These are phyloP conservation scores for Nothobranchius furzeri DNA, from an alignment of 2,113 vertebrate genomes.

Conservation along the genomic window DNA sequence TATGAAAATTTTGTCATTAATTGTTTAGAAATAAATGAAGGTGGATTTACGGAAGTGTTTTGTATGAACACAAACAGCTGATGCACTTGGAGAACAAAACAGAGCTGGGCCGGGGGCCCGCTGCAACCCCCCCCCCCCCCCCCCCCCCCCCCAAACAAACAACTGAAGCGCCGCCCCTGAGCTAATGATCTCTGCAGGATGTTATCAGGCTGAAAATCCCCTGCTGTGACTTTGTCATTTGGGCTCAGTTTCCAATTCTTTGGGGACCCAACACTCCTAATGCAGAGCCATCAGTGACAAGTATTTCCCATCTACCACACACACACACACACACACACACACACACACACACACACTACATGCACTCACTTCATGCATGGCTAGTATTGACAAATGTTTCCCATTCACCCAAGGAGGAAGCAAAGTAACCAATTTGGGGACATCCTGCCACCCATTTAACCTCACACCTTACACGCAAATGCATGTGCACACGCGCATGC, in stretches of 20 bases:
- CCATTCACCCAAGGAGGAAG: slow-evolving; percentile 60
- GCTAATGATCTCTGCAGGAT: background rate
- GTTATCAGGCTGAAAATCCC: slow-evolving; percentile 25
- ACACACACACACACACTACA: slow-evolving; percentile 9
- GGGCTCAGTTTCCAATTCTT: slow-evolving; percentile 26
- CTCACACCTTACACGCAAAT: slow-evolving; percentile 35
- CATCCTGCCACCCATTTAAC: slow-evolving; percentile 54
- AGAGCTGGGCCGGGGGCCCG: too few relatives aligned
- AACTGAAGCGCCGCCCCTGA: too few relatives aligned
- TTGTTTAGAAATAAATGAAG: too few relatives aligned
- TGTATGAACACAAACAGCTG: too few relatives aligned
- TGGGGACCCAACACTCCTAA: slow-evolving; percentile 58
- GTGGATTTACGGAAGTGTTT: too few relatives aligned
- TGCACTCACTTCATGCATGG: slow-evolving; percentile 23
- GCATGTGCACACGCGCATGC: background rate
- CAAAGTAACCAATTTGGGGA: slow-evolving; percentile 52
- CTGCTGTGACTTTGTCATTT: slow-evolving; percentile 49
- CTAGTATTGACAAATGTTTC: slow-evolving; percentile 67
- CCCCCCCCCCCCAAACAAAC: too few relatives aligned
- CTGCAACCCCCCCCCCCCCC: too few relatives aligned
- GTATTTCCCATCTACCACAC: slow-evolving; percentile 48
- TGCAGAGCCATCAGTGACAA: slow-evolving; percentile 62
- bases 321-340: slow-evolving; percentile 10
- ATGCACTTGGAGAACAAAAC: too few relatives aligned
- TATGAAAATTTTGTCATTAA: too few relatives aligned